Base-by-base conservation (phyloP, 2,797 vertebrate genomes). In the Sebastes reedi region DNA sequence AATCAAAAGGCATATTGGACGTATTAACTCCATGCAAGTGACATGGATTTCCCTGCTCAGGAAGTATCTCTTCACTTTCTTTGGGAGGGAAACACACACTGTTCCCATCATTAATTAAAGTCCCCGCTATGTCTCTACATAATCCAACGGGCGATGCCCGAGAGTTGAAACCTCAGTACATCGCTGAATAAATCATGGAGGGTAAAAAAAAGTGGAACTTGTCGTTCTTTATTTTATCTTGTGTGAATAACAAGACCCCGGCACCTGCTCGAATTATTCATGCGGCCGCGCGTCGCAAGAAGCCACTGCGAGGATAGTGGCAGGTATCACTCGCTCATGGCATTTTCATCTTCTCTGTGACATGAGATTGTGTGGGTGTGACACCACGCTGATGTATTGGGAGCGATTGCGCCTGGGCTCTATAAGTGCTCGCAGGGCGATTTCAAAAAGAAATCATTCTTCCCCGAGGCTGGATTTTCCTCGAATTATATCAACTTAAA, bases 331-430 rank as follows among this genome's bases (percentile, higher is more conserved):
- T 59, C 52, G 79, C 85, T 88, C 56, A 13, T 91, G 91, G 87
- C 87, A 77, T 90, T 93, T 94, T 93, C 89, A 94, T 94, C 91
- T 91, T 81, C 73, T 74, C 80, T 3, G 42, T 90, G 93, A 92
- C 91, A 92, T 54, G 58, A 90, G 90, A 89, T 89, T 83, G 88
- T 86, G 79, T 73, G 85, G 85, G 82, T 80, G 91, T 88, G 90
- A 91, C 90, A 89, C 83, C 62, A 59, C 42, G 54, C 88, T 93
- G 92, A 94, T 89, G 81, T 79, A 90, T 83, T 58, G 78, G 70
- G 76, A 88, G 80, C 32, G 84, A 92, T 89, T 64, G 87, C 72
- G 67, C 80, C 83, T 50, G 56, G 46, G 65, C 66, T 80, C 30
- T 55, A 81, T 39, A 81, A 82, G 69, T 75, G 85, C 83, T 90